A percentile compares a stretch with the other conserved stretches of the same genome.
These are phyloP conservation scores for Chondrilla cf. caribensis DNA, from an alignment of 37 sponge, comb jelly and placozoan species.

Conservation along the genomic window DNA sequence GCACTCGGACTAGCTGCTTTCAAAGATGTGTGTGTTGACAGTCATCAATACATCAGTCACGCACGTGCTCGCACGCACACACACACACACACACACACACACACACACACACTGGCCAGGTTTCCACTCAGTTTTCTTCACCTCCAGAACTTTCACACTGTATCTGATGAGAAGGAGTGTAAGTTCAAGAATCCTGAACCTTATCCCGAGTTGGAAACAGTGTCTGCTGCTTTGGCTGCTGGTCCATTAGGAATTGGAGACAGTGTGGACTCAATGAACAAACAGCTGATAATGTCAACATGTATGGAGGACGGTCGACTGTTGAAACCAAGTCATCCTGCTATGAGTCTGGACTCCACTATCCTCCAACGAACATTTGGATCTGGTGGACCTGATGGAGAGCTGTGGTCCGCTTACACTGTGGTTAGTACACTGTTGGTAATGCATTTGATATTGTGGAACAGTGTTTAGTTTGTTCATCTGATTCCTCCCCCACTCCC, in stretches of 20 bases:
- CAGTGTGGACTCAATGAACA: constrained; percentile 27
- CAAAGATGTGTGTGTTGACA: constrained; percentile 63
- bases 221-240: constrained; percentile 55
- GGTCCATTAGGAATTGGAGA: constrained; percentile 78
- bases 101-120: constrained; percentile 19
- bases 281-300: constrained; percentile 63
- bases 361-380: constrained; percentile 63
- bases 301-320: constrained; percentile 70
- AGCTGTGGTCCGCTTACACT: constrained; percentile 55
- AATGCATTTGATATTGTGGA: too few relatives aligned
- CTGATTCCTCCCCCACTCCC: background rate
- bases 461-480: too few relatives aligned
- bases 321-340: constrained; percentile 69
- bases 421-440: constrained; percentile 38
- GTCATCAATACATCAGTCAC: background rate
- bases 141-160: constrained; percentile 19
- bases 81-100: constrained; percentile 35
- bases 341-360: constrained; percentile 67
- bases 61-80: constrained; percentile 11
- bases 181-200: constrained; percentile 29
- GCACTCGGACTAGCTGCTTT: constrained; percentile 72
- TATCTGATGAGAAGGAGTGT: background rate
- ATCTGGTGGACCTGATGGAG: constrained; percentile 54
- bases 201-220: constrained; percentile 57
- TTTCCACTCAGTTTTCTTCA: background rate